A percentile compares a stretch with the other conserved stretches of the same genome.
These are phyloP conservation scores for Alviniconcha marisindica DNA, from an alignment of 1,140 invertebrate genomes.

Conservation along the genomic window DNA sequence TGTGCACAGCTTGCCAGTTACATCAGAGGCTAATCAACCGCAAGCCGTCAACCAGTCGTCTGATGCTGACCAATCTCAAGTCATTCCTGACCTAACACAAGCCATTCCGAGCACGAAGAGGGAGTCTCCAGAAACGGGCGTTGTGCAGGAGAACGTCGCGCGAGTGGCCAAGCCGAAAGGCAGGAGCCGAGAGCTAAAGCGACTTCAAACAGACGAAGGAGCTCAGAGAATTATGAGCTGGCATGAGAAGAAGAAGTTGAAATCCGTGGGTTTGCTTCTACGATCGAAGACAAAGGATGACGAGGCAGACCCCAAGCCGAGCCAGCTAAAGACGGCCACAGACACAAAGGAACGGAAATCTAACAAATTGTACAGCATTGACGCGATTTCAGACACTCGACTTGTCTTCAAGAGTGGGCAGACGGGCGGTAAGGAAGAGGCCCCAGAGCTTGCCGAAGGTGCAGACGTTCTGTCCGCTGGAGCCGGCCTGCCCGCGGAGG, in stretches of 20 bases:
- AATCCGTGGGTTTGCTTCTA: constrained; percentile 3
- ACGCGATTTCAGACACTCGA: constrained; percentile 27
- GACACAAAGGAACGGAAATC: not conserved
- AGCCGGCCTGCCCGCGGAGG: not conserved
- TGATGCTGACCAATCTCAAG: too few relatives aligned
- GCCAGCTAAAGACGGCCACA: not conserved
- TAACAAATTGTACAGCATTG: constrained; percentile 31
- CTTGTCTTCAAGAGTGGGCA: constrained; percentile 25
- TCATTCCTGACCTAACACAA: too few relatives aligned
- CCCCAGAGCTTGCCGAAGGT: not conserved
- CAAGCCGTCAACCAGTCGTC: too few relatives aligned
- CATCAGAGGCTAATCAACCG: too few relatives aligned
- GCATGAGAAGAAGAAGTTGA: constrained; percentile 24
- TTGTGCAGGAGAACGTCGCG: not conserved
- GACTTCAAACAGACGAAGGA: constrained; percentile 23
- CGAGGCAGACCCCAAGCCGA: not conserved
- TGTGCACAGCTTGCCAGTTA: too few relatives aligned
- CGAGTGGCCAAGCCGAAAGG: not conserved
- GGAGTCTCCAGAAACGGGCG: too few relatives aligned
- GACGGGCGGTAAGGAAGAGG: not conserved
- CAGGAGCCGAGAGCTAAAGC: constrained; percentile 20
- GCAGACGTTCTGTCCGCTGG: not conserved
- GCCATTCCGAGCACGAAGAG: too few relatives aligned
- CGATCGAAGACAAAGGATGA: constrained; percentile 14
- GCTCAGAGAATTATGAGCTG: not conserved